Evolutionary conservation across 2,888 invertebrate species (phyloP), one percentile per base, ranked within the genome.

Genomic region (Oasisia sp.): DNA sequence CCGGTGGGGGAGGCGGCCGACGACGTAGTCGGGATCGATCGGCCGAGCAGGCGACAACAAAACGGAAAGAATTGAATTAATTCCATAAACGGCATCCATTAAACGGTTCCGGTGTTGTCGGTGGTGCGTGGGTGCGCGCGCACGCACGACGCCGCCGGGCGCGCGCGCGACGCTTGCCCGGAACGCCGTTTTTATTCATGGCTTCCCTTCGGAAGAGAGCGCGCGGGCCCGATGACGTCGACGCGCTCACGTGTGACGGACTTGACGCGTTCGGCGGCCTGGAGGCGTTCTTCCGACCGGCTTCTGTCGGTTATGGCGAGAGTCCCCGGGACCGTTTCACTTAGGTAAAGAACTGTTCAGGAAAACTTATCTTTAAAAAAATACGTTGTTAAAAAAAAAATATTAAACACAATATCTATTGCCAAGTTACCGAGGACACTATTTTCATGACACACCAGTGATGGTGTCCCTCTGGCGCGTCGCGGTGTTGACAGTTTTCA

Each of bases 81-180:
- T 19, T 74, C 74, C 74, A 74, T 74, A 74, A 74, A 74, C 74
- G 74, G 74, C 74, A 74, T 74, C 74, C 74, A 74, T 74, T 74
- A 74, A 74, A 74, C 74, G 74, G 74, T 74, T 74, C 74, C 74
- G 74, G 74, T 74, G 19, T 74, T 27, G 74, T 74, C 74, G 19
- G 74, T 19, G 74, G 74, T 3, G 74, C 74, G 74, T 74, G 74
- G 74, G 74, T 74, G 74, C 74, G 74, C 7, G 74, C 74, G 27
- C 14, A n/a, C 74, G 74, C 19, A 74, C 27, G 14, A 19, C 74
- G 74, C 19, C 74, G 74, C 74, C 74, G 74, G 7, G 74, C 19
- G 74, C n/a, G 27, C 27, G 74, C 74, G n/a, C 27, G 74, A 19
- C 27, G 27, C 74, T 5, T 74, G 5, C 74, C 14, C 74, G 74